A percentile compares a stretch with the other conserved stretches of the same genome.
phyloP scores from a whole-genome alignment of 2,888 invertebrate genomes.

The Leptarthrus brevirostris region DNA sequence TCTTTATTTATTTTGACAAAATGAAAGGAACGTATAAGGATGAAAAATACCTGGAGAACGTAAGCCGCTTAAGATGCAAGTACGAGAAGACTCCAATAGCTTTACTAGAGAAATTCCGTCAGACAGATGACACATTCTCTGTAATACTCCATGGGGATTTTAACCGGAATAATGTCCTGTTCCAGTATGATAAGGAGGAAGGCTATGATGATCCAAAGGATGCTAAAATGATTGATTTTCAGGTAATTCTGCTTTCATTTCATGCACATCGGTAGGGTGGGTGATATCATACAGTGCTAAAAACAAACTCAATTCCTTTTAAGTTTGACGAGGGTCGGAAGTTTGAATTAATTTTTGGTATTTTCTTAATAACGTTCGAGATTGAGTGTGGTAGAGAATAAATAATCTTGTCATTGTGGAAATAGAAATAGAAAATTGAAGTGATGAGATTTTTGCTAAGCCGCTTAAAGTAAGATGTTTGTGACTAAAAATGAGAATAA shows the following conservation, averaged over 20 bases:
- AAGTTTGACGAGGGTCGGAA: background rate
- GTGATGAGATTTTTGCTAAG: no score
- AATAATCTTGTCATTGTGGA: no score
- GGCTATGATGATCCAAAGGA: slow-evolving; percentile 55
- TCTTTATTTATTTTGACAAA: slow-evolving; percentile 61
- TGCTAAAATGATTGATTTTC: slow-evolving; percentile 63
- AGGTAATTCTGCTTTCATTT: slow-evolving; percentile 30
- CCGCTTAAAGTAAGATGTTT: no score
- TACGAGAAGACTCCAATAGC: slow-evolving; percentile 60
- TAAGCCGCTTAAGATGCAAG: slow-evolving; percentile 58
- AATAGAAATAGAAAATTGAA: no score
- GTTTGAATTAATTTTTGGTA: background rate
- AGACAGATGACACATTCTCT: slow-evolving; percentile 59
- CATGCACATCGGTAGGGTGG: background rate
- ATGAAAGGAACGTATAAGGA: slow-evolving; percentile 6
- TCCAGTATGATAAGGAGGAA: slow-evolving; percentile 58
- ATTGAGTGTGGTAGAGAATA: background rate
- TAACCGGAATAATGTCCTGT: slow-evolving; percentile 66
- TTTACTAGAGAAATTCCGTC: slow-evolving; percentile 61
- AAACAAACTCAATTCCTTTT: background rate
- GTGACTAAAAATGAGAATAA: no score
- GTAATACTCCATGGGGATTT: slow-evolving; percentile 65
- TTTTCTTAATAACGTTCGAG: background rate
- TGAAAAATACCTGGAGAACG: slow-evolving; percentile 54
- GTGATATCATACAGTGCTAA: background rate